Percentiles rank a stretch among this genome's conserved stretches.
Evolutionary conservation across 92 coral and sea anemone genomes (phyloP).

Genomic region (Paragorgia papillata): DNA sequence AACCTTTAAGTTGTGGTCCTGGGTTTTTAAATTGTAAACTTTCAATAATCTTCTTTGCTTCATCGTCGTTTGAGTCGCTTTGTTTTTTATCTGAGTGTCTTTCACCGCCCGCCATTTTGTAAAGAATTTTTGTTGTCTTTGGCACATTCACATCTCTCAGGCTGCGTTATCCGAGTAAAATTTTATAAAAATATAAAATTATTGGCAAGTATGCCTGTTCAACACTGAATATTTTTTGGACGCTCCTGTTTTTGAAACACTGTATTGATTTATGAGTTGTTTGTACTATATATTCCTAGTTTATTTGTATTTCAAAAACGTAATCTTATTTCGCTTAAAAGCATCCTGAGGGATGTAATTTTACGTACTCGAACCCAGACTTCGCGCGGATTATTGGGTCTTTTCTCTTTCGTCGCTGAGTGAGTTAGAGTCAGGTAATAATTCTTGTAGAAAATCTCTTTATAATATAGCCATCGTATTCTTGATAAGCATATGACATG

Average conservation of each 20-base stretch:
- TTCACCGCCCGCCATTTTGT: constrained; percentile 21
- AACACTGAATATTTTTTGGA: too few species aligned
- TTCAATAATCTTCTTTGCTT: constrained; percentile 82
- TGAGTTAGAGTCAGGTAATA: not conserved
- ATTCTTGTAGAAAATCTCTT: not conserved
- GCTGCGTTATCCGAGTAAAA: too few species aligned
- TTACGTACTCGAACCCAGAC: not conserved
- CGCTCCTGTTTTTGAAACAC: too few species aligned
- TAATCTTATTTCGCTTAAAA: not conserved
- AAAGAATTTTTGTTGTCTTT: not conserved
- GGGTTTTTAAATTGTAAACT: constrained; percentile 87
- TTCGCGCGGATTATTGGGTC: not conserved
- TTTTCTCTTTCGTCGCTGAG: constrained; percentile 6
- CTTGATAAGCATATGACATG: not conserved
- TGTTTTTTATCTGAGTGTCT: constrained; percentile 1
- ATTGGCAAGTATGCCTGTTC: too few species aligned
- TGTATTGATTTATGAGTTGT: too few species aligned
- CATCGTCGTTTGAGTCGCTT: not conserved
- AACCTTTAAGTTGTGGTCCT: constrained; percentile 69
- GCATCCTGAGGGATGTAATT: not conserved
- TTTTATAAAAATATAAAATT: too few species aligned
- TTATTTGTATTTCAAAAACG: too few species aligned
- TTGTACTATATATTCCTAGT: too few species aligned
- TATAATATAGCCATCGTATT: not conserved
- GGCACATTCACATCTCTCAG: too few species aligned